Evolutionary conservation across 2,113 vertebrate genomes (phyloP).

Genomic region (Probosciger aterrimus): DNA sequence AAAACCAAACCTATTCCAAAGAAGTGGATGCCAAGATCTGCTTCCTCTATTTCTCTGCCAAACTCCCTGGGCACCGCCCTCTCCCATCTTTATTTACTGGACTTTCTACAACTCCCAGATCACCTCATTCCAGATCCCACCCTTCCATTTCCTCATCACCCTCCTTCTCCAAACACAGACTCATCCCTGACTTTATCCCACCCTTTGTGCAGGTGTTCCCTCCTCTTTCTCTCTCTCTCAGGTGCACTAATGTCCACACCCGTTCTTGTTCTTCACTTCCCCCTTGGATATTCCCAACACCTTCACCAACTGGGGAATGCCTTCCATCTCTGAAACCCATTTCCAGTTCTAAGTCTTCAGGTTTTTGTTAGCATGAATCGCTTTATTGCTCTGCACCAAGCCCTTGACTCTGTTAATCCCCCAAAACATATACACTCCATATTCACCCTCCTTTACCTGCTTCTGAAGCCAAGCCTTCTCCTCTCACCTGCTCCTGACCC

Average conservation of each 20-base stretch:
- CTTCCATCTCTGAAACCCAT: background rate
- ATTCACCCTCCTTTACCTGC: background rate
- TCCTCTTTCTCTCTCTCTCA: background rate
- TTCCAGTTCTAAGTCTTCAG: background rate
- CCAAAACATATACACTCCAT: background rate
- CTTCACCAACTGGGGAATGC: fast-evolving
- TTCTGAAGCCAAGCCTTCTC: background rate
- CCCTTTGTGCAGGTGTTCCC: background rate
- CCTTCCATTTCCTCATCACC: background rate
- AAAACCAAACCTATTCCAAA: background rate
- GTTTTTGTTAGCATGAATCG: background rate
- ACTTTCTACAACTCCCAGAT: background rate
- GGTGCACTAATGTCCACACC: background rate
- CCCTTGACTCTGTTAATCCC: background rate
- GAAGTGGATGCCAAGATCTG: background rate
- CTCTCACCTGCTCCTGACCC: background rate
- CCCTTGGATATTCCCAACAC: background rate
- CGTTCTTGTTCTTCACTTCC: background rate
- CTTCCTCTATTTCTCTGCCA: background rate
- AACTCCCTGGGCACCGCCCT: background rate
- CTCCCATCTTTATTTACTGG: background rate
- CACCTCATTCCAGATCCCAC: background rate
- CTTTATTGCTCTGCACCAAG: background rate
- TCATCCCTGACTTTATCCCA: background rate
- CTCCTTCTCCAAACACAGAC: background rate